Conservation (phyloP, 2,113 vertebrate species). For the Collichthys lucidus region DNA sequence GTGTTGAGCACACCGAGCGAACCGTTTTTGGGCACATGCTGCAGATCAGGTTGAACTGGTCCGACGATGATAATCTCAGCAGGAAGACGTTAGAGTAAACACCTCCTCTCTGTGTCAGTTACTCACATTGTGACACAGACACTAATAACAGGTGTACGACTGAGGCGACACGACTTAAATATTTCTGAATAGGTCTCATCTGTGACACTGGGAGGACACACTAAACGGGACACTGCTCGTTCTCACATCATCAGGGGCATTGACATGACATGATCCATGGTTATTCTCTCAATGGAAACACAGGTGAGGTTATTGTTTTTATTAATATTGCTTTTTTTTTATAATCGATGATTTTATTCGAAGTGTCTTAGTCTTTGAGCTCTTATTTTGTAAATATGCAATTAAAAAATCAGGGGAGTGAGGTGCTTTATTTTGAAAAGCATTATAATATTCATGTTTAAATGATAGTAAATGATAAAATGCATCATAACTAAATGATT, state of each 20-base stretch:
- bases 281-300: slow-evolving; percentile 37
- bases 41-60: slow-evolving; percentile 75
- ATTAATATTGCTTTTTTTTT: not conserved
- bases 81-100: slow-evolving; percentile 61
- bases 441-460: not conserved
- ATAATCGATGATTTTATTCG: not conserved
- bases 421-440: not conserved
- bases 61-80: slow-evolving; percentile 44
- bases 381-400: not conserved
- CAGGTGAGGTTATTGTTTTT: slow-evolving; percentile 56
- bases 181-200: not conserved
- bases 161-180: not conserved
- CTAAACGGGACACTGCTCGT: not conserved
- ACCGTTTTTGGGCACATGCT: not conserved
- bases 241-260: not conserved
- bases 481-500: too few relatives aligned
- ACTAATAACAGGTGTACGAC: slow-evolving; percentile 38
- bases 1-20: not conserved
- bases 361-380: not conserved
- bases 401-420: not conserved
- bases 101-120: slow-evolving; percentile 21
- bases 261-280: not conserved
- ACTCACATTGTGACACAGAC: slow-evolving; percentile 45
- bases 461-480: too few relatives aligned
- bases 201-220: not conserved